phyloP scores from a whole-genome alignment of 2,888 invertebrate species.

The Ophion ventricosus region DNA sequence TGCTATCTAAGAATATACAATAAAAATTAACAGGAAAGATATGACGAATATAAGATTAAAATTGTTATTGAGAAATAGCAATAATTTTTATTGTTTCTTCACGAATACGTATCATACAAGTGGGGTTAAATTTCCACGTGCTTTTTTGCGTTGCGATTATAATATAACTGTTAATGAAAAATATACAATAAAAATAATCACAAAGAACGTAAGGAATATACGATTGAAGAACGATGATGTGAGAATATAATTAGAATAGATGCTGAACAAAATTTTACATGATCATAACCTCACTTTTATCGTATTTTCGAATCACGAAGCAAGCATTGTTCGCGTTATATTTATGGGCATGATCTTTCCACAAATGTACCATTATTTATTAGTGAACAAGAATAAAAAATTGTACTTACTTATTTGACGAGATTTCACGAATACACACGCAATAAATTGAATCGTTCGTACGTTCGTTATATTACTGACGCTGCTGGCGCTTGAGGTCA shows the following conservation, averaged over 20 bases:
- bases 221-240: constrained; percentile 17
- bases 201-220: constrained; percentile 23
- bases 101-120: constrained; percentile 8
- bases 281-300: constrained; percentile 4
- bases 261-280: constrained; percentile 15
- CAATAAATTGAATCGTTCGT: constrained; percentile 13
- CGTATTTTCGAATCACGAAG: constrained; percentile 14
- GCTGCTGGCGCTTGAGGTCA: constrained; percentile 2
- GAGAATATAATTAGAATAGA: constrained; percentile 16
- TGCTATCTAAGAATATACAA: constrained; percentile 16
- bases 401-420: constrained; percentile 28
- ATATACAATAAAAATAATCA: constrained; percentile 25
- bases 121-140: no score
- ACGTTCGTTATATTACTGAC: constrained; percentile 8
- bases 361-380: constrained; percentile 25
- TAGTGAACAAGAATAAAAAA: constrained; percentile 21
- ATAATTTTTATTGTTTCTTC: constrained; percentile 15
- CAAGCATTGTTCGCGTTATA: constrained; percentile 11
- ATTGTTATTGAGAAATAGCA: constrained; percentile 17
- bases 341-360: constrained; percentile 20
- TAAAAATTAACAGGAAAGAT: constrained; percentile 21
- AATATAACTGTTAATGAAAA: constrained; percentile 16
- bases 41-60: constrained; percentile 14
- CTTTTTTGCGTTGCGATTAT: no score
- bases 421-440: constrained; percentile 8